These are phyloP conservation scores for Python bivittatus DNA, from an alignment of 2,113 vertebrate species.

Conservation along the genomic window DNA sequence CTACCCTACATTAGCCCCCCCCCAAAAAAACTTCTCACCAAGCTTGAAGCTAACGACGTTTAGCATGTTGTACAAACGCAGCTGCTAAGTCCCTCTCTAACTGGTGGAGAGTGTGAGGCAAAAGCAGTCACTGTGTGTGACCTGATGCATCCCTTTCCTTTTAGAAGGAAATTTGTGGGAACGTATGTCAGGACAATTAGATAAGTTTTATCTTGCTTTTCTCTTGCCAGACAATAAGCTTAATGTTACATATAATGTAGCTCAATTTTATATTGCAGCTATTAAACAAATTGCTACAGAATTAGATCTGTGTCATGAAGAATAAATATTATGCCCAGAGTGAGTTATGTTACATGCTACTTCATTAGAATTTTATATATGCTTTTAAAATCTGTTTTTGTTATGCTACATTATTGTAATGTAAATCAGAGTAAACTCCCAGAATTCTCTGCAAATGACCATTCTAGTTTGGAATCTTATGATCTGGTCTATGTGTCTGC, in stretches of 20 bases:
- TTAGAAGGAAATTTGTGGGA: background rate
- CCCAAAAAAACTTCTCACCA: background rate
- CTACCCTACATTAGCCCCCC: background rate
- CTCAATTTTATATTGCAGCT: background rate
- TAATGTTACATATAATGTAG: background rate
- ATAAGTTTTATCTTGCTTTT: background rate
- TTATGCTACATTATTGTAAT: background rate
- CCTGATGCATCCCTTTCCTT: background rate
- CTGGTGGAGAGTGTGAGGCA: background rate
- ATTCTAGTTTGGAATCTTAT: background rate
- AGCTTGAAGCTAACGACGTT: background rate
- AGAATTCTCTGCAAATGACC: background rate
- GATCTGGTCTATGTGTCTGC: background rate
- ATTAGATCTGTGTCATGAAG: background rate
- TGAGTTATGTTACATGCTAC: background rate
- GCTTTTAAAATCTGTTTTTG: background rate
- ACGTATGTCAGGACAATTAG: background rate
- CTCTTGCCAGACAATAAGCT: background rate
- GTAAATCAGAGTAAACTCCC: background rate
- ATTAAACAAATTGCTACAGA: background rate
- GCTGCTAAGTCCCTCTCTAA: background rate
- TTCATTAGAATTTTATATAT: background rate
- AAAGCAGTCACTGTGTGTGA: background rate
- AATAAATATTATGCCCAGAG: background rate
- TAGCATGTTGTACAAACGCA: background rate